Evolutionary conservation across 1,140 invertebrate species (phyloP), one percentile per base, ranked within the genome.

Genomic region (Trachelipus rathkii): DNA sequence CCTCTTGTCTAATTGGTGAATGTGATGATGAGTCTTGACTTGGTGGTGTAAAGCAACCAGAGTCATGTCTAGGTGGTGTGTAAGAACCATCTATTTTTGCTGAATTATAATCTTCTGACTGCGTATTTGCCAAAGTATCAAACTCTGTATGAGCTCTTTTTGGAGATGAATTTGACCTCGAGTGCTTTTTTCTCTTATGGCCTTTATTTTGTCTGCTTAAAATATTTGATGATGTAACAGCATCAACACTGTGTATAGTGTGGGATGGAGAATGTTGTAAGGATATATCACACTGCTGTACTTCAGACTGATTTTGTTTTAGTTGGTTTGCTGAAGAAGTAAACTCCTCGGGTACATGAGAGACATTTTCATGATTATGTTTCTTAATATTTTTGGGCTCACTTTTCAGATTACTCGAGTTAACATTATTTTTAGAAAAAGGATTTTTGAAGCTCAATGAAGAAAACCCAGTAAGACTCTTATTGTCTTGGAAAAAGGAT

Each of bases 401-500:
- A 6, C 33, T 33, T 33, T 33, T 33, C 33, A 33, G 6, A 6
- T 33, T 33, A 33, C 33, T 33, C 1, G 33, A 33, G 33, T 33
- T 33, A 6, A 33, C 33, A 33, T 33, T 33, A 33, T 33, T 33
- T 33, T 33, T 33, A 33, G 33, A 33, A 33, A 33, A 33, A 33
- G 33, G 33, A 33, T 33, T 33, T 33, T 33, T 33, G 33, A 33
- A 33, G 6, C 33, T 33, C 33, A 15, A 60, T 60, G 50, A 60
- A 60, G 50, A 13, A 60, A 19, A 19, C 8, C 50, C 19, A 19
- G 50, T 15, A 13, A 60, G 50, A 19, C 50, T 15, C 11, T 60
- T 60, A 15, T 60, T 60, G 50, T 60, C 50, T 60, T 60, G 50
- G 19, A 60, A 60, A 60, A 60, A 60, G 4, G 50, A 60, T 60